Conservation (phyloP, 2,113 vertebrate species). For the Festucalex cinctus region DNA sequence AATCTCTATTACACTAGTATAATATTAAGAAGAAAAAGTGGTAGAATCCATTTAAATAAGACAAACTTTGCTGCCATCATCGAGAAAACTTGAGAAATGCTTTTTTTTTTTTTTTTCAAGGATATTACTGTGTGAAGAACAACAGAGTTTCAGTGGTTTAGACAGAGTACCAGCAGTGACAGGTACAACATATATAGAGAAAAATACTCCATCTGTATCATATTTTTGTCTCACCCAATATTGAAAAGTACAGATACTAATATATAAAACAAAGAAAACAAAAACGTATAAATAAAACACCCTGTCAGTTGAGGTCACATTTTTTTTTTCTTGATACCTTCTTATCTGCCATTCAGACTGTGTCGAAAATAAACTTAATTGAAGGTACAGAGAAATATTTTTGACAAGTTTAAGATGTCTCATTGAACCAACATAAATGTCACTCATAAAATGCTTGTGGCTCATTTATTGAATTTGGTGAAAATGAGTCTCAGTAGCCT, state of each 20-base stretch:
- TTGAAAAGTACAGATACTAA: slow-evolving; percentile 69
- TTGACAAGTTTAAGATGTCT: slow-evolving; percentile 40
- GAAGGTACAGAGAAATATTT: slow-evolving; percentile 48
- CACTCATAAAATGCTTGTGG: slow-evolving; percentile 10
- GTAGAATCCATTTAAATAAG: slow-evolving; percentile 75
- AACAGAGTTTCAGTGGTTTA: slow-evolving; percentile 69
- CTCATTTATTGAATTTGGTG: slow-evolving; percentile 18
- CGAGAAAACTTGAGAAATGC: slow-evolving; percentile 62
- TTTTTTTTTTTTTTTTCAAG: slow-evolving; percentile 29
- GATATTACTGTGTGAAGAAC: slow-evolving; percentile 67
- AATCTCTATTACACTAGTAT: slow-evolving; percentile 76
- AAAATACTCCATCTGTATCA: slow-evolving; percentile 59
- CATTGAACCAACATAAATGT: slow-evolving; percentile 26
- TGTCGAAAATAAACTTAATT: slow-evolving; percentile 63
- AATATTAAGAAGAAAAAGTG: slow-evolving; percentile 78
- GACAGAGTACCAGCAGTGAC: slow-evolving; percentile 77
- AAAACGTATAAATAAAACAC: slow-evolving; percentile 79
- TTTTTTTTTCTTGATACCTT: slow-evolving; percentile 38
- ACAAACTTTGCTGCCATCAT: slow-evolving; percentile 71
- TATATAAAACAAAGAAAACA: slow-evolving; percentile 79
- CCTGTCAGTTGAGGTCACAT: slow-evolving; percentile 65
- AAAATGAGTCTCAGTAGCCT: slow-evolving; percentile 25
- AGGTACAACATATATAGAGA: slow-evolving; percentile 78
- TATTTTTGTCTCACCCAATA: slow-evolving; percentile 54
- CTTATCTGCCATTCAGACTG: slow-evolving; percentile 66